A percentile compares a stretch with the other conserved stretches of the same genome.
These are phyloP conservation scores for Elgaria multicarinata DNA, from an alignment of 2,113 vertebrate genomes.

Conservation along the genomic window DNA sequence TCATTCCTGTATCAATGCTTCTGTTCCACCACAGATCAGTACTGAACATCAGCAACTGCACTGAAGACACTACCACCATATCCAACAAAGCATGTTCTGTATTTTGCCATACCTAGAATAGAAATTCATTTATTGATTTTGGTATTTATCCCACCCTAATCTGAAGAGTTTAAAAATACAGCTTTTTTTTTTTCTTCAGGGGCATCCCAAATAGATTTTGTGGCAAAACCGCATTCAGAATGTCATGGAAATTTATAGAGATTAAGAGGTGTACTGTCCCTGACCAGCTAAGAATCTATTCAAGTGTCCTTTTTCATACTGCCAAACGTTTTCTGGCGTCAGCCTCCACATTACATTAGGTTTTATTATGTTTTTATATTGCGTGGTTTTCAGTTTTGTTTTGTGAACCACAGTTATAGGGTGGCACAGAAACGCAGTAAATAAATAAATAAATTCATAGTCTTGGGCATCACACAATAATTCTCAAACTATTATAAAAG, in stretches of 20 bases:
- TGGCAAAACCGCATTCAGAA: not conserved
- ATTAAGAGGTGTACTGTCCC: not conserved
- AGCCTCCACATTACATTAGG: no score
- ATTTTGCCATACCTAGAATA: slow-evolving; percentile 91
- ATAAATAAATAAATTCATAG: no score
- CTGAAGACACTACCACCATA: slow-evolving; percentile 83
- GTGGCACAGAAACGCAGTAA: no score
- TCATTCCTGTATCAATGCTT: slow-evolving; percentile 87
- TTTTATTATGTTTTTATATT: no score
- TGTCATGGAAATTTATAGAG: not conserved
- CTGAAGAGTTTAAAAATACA: not conserved
- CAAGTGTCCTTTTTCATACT: not conserved
- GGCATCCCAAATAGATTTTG: not conserved
- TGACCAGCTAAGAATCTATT: not conserved
- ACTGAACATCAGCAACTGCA: slow-evolving; percentile 78
- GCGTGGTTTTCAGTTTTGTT: no score
- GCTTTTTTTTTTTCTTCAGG: not conserved
- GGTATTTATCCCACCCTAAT: no score
- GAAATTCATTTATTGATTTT: slow-evolving; percentile 6
- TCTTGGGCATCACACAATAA: not conserved
- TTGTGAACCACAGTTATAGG: no score
- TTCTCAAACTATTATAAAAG: not conserved
- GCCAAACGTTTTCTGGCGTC: not conserved
- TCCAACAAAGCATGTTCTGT: slow-evolving; percentile 92
- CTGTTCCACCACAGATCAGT: slow-evolving; percentile 83